Base-by-base conservation (phyloP, 2,888 invertebrate genomes). In the Cantharis rustica region DNA sequence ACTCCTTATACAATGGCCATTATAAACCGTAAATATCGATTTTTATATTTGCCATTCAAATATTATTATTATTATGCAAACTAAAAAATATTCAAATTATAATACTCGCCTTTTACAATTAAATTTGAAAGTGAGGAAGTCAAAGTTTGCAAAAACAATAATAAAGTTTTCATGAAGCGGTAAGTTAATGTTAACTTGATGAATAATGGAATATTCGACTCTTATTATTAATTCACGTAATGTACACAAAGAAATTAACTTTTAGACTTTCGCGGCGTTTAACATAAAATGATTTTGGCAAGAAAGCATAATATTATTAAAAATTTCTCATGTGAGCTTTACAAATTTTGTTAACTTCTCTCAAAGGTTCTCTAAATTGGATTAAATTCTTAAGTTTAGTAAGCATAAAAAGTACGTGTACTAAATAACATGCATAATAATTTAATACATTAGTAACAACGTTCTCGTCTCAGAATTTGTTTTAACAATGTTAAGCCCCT, bases 181-280 rank as follows among this genome's bases (percentile, higher is more conserved):
- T 75, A 72, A 74, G 70, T 47, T 47, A 47, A 71, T 71, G 69
- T 74, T 73, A 81, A 79, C 77, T 80, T 77, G 75, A 80, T 78
- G 79, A 79, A 80, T 81, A 81, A 81, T 80, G 80, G 77, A 81
- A 80, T 79, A 76, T 77, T 80, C 76, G 75, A 78, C 78, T 79
- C 75, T 76, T 75, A 71, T 75, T 79, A 79, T 81, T 80, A 79
- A 80, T 82, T 76, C 75, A 75, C 72, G 68, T 70, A 77, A 64
- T 72, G 79, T 77, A 75, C 77, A 75, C 76, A 75, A 78, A 78
- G 78, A 81, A 82, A 82, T 82, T 81, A 82, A 81, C 80, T 81
- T 76, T 61, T 64, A 79, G 79, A 81, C 81, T 81, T 79, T 79
- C 80, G 81, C 73, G 68, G 79, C 69, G 71, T 61, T 72, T 71